Conservation (phyloP, 1,140 invertebrate genomes). For the Pomacea maculata region DNA sequence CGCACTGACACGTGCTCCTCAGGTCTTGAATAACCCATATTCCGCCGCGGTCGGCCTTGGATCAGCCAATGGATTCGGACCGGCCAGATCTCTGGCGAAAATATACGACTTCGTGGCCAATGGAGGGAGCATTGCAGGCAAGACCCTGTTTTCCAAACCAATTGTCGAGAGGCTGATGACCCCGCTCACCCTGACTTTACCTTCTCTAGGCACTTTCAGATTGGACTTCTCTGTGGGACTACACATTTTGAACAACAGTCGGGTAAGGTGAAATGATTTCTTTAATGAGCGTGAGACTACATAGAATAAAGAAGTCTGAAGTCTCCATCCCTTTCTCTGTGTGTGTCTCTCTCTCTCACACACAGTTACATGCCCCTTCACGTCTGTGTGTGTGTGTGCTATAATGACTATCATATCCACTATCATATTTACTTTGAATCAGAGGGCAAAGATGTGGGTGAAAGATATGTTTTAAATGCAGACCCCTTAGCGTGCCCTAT, state of each 20-base stretch:
- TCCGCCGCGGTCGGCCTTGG: constrained; percentile 17
- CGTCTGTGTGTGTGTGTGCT: no score
- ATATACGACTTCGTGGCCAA: constrained; percentile 28
- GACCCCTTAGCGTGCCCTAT: no score
- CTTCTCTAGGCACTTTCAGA: background rate
- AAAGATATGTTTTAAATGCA: no score
- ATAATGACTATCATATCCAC: no score
- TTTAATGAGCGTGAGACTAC: no score
- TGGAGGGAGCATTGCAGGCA: constrained; percentile 10
- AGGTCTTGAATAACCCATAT: constrained; percentile 16
- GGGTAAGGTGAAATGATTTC: background rate
- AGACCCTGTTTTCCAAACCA: constrained; percentile 10
- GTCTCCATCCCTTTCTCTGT: no score
- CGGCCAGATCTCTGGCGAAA: constrained; percentile 22
- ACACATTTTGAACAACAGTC: background rate
- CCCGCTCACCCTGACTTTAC: constrained; percentile 6
- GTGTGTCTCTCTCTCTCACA: no score
- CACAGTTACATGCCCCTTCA: no score
- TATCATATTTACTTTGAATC: no score
- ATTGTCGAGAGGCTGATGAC: constrained; percentile 3
- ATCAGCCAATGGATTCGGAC: constrained; percentile 13
- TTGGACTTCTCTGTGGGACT: background rate
- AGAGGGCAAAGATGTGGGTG: no score
- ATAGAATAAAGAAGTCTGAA: no score
- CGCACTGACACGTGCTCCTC: no score